Base-by-base conservation (phyloP, 2,888 invertebrate species). In the Drosophila tanythrix region DNA sequence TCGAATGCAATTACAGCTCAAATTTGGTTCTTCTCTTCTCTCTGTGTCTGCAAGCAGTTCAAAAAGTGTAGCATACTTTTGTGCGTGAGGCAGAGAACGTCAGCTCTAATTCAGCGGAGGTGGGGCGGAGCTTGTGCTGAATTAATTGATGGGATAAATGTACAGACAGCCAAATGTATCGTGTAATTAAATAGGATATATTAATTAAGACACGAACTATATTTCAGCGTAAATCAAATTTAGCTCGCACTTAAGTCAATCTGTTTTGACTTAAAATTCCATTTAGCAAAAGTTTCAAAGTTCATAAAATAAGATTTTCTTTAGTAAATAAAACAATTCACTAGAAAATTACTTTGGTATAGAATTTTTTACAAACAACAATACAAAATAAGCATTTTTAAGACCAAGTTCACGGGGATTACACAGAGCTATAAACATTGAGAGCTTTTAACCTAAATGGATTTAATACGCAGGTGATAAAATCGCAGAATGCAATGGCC, bases 1-100 rank as follows among this genome's bases (percentile, higher is more conserved):
- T 81, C 74, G 61, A 77, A 82, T 84, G 83, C 85, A 82, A 84
- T 81, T 76, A 77, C 51, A 52, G 38, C 63, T 70, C 65, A 50
- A 74, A 74, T 65, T 60, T 27, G 2, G 13, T 27, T 55, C 18
- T 36, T 35, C 2, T n/a, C 5, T 5, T 13, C 27, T 33, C n/a
- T 31, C 31, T 1, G 11, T 31, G 29, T 35, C 31, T 57, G 40
- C 48, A 51, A 21, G 40, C 25, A 29, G 59, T 56, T 43, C 25
- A 61, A 73, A 76, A 79, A 74, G 53, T 73, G 50, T 64, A 35
- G 77, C 77, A 66, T 61, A 69, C 78, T 59, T 81, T 15, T 59
- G 69, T 66, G 81, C 81, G 70, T 82, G 69, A 38, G n/a, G 36
- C 59, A 52, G n/a, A 21, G 10, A 55, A 58, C 56, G 66, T 72